Evolutionary conservation across 2,113 vertebrate genomes (phyloP).

Genomic region (Eretmochelys imbricata): DNA sequence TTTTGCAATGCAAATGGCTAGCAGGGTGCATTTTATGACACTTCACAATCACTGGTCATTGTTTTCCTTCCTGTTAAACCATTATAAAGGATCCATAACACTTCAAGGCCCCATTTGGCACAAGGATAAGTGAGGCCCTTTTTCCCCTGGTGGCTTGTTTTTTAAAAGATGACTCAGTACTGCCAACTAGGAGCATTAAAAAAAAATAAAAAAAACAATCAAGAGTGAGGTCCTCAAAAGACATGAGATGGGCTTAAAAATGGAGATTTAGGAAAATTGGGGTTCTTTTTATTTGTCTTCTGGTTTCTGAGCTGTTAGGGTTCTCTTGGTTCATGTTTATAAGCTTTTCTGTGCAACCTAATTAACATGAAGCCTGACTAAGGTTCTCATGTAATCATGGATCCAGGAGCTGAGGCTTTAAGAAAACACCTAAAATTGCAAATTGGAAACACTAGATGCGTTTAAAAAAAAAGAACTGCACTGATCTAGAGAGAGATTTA

Average conservation of each 20-base stretch:
- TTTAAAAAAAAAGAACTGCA: not conserved
- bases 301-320: fast-evolving
- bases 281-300: not conserved
- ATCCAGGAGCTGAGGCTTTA: not conserved
- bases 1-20: slow-evolving; percentile 68
- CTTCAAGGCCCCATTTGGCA: not conserved
- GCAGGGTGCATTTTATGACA: slow-evolving; percentile 59
- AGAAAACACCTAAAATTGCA: not conserved
- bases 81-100: slow-evolving; percentile 43
- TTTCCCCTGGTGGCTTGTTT: not conserved
- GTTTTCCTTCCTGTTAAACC: slow-evolving; percentile 66
- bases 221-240: not conserved
- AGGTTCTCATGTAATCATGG: not conserved
- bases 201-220: not conserved
- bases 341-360: not conserved
- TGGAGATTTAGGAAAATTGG: not conserved
- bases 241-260: not conserved
- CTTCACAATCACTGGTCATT: slow-evolving; percentile 39
- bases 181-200: not conserved
- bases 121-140: slow-evolving; percentile 31
- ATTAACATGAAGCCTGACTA: not conserved
- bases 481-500: slow-evolving; percentile 15
- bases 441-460: not conserved
- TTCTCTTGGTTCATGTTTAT: not conserved
- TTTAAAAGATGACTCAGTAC: not conserved